Conservation (phyloP, 2,797 vertebrate species). For the Hemibagrus guttatus region DNA sequence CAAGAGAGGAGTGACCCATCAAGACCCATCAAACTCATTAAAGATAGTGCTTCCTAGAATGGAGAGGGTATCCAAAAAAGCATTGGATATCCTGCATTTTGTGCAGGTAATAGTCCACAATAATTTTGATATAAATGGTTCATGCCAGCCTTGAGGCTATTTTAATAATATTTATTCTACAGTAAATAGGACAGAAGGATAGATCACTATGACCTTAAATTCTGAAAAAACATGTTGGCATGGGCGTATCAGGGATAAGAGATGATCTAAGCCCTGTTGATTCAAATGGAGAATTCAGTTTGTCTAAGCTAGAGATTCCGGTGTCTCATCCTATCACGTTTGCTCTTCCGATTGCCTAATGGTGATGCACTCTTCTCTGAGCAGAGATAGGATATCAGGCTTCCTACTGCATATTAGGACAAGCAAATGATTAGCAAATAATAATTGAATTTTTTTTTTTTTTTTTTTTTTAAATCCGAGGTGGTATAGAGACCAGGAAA, state of each 20-base stretch:
- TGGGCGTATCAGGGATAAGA: neutral
- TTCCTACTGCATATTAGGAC: neutral
- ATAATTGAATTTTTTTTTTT: too few species aligned
- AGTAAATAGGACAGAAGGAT: neutral
- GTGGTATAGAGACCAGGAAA: neutral
- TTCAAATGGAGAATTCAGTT: neutral
- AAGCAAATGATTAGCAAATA: neutral
- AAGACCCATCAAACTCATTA: slow-evolving; percentile 12
- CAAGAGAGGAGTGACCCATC: slow-evolving; percentile 5
- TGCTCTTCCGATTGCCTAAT: neutral
- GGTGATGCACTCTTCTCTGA: neutral
- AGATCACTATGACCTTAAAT: neutral
- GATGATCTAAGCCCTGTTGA: neutral
- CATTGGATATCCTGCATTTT: neutral
- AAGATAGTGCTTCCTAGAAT: neutral
- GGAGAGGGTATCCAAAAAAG: neutral
- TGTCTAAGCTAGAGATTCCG: neutral
- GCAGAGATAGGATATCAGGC: neutral
- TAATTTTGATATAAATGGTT: neutral
- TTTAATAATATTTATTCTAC: slow-evolving; percentile 12
- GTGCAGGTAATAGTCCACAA: neutral
- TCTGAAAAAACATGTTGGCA: neutral
- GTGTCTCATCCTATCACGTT: neutral
- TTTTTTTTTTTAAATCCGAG: neutral
- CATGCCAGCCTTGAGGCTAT: neutral